Base-by-base conservation (phyloP, 2,113 vertebrate genomes). In the Bagarius yarrelli region DNA sequence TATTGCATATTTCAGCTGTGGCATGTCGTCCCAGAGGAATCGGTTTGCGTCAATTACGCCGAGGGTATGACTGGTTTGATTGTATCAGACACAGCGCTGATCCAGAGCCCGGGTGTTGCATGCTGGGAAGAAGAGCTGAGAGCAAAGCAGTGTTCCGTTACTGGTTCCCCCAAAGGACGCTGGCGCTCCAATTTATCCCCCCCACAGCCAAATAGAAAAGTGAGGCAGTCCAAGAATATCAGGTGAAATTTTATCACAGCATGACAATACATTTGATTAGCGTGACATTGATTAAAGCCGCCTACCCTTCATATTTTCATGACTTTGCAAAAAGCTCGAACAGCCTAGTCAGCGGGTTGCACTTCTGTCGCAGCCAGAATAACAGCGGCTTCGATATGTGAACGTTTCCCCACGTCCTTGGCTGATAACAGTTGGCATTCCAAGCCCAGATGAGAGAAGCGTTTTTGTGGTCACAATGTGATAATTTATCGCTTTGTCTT, bases 271-370 rank as follows among this genome's bases (percentile, higher is more conserved):
- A 86, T 88, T 88, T 89, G 87, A 88, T 81, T 86, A 81, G 75
- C 71, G 69, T 90, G 89, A 89, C 87, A 87, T 80, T 90, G 87
- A 91, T 91, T 90, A 88, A 91, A 47, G 89, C 81, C 53, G 5
- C 64, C 83, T 80, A 83, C 50, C 76, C 73, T 81, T 74, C 60
- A 79, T 73, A 81, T 90, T 84, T 79, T 78, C 86, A 88, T 89
- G 88, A 90, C 87, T 88, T 85, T 79, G 89, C 91, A 91, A 82
- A 47, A 87, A 72, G 70, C 66, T 40, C 61, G 86, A 88, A 72
- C 82, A 74, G 89, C 83, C 23, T 53, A 78, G 66, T 91, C 87
- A 90, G 89, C 90, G 89, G 66, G 83, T 57, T 52, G 32, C 12
- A 12, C 59, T 32, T 77, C 66, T 81, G 78, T 15, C 69, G 50